phyloP scores from a whole-genome alignment of 1,140 invertebrate species.

The Heliconius congener region DNA sequence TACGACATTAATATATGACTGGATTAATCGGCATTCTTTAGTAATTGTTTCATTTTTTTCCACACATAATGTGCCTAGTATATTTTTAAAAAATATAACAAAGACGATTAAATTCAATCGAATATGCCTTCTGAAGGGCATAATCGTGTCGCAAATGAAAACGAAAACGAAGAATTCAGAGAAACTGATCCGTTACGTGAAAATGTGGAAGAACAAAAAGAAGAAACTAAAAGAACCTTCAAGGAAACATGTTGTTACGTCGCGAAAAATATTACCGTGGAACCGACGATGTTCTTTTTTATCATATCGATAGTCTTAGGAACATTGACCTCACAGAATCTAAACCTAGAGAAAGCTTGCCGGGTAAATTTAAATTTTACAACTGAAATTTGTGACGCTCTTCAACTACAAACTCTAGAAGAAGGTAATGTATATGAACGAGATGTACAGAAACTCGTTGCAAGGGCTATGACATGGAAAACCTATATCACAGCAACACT shows the following conservation, averaged over 20 bases:
- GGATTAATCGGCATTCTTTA: not conserved
- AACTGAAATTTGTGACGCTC: constrained; percentile 62
- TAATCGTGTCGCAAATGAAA: constrained; percentile 29
- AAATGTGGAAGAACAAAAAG: constrained; percentile 36
- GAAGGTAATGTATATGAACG: constrained; percentile 62
- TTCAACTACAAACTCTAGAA: constrained; percentile 53
- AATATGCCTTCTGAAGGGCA: constrained; percentile 21
- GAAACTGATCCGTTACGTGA: constrained; percentile 62
- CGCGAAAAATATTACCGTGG: constrained; percentile 61
- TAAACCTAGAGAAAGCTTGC: constrained; percentile 70
- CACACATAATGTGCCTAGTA: constrained; percentile 3
- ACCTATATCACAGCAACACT: constrained; percentile 62
- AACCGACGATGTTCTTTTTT: constrained; percentile 62
- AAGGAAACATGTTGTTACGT: constrained; percentile 43
- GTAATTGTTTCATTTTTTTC: not conserved
- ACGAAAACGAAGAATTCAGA: constrained; percentile 41
- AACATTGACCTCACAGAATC: constrained; percentile 62
- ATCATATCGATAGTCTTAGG: constrained; percentile 47
- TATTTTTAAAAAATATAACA: not conserved
- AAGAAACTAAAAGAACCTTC: constrained; percentile 38
- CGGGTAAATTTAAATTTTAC: constrained; percentile 68
- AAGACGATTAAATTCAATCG: not conserved
- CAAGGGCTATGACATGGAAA: constrained; percentile 54
- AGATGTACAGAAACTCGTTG: constrained; percentile 57
- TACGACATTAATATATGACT: not conserved